Conservation (phyloP, 2,888 invertebrate species). For the Tridacna gigas region DNA sequence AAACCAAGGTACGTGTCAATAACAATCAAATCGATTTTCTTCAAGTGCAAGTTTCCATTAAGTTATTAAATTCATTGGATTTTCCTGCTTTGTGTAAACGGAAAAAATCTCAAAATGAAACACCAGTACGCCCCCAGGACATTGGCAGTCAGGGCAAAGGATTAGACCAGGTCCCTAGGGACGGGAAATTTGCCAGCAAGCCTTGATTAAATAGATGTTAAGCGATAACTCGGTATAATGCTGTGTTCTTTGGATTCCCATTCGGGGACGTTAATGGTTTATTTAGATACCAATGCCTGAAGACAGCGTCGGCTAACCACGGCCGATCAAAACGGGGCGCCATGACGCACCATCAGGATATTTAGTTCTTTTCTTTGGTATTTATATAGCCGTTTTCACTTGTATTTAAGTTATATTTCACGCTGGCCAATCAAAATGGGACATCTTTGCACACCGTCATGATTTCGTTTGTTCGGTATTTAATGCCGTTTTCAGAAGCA, state of each 20-base stretch:
- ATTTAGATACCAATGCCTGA: conserved; percentile 18
- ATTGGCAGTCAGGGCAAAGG: not conserved
- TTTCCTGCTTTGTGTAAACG: no score
- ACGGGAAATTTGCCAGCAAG: conserved; percentile 20
- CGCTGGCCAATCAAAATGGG: no score
- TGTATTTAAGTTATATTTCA: not conserved
- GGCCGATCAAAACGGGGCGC: not conserved
- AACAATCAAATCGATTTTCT: no score
- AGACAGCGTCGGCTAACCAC: not conserved
- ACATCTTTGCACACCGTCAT: no score
- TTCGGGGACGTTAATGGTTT: conserved; percentile 27
- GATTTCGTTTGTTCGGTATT: no score
- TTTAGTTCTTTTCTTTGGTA: not conserved
- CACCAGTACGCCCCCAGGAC: no score
- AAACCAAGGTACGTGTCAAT: no score
- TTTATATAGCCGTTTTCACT: not conserved
- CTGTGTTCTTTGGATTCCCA: conserved; percentile 18
- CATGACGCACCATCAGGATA: not conserved
- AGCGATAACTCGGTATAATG: conserved; percentile 22
- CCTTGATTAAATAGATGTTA: conserved; percentile 30
- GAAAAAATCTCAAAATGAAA: no score
- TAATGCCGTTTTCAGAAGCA: no score
- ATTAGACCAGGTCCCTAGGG: conserved; percentile 4
- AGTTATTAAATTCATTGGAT: no score
- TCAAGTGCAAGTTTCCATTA: no score